Evolutionary conservation across 2,113 vertebrate genomes (phyloP), one percentile per base, ranked within the genome.

Genomic region (Corythoichthys haematopterus): DNA sequence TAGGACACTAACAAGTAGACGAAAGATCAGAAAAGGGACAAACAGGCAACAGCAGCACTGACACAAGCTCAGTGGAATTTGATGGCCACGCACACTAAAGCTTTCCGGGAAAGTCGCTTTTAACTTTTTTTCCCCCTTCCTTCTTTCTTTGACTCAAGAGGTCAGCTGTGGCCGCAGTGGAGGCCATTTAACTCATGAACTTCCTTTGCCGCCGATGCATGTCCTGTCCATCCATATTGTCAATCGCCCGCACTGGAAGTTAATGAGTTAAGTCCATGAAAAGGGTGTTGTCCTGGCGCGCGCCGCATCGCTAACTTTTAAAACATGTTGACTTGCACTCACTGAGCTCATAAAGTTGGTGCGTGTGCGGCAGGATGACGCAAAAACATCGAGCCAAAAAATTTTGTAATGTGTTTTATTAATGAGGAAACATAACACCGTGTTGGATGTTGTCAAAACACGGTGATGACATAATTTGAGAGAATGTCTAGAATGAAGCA

Each of bases 11-110:
- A 43, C 40, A 43, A 43, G 9, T 43, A 3, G 9, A 43, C 40
- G 9, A 43, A 43, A 43, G 40, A 43, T 43, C 40, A 43, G 40
- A 43, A 3, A 43, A 43, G 3, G 40, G 58, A 38, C 1, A 2
- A 10, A 66, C 50, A 56, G 60, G 66, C 70, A 53, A 61, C 50
- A 74, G 12, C 1, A 16, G 58, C 60, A 55, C 66, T 68, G 74
- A 72, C 69, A 75, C 60, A 43, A 53, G 14, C 4, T 7, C 12
- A 68, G 36, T 1, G 43, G 46, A 75, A 45, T 68, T 58, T 20
- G 48, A 71, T 60, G 63, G 48, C 61, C 13, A 37, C 64, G 28
- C 40, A 38, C 28, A 3, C 53, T 38, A 38, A 0, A 48, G 16
- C 10, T 28, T 66, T 66, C 64, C 16, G 37, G 64, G 64, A 66